Conservation (phyloP, 2,888 invertebrate genomes). For the Electrophaes corylata region DNA sequence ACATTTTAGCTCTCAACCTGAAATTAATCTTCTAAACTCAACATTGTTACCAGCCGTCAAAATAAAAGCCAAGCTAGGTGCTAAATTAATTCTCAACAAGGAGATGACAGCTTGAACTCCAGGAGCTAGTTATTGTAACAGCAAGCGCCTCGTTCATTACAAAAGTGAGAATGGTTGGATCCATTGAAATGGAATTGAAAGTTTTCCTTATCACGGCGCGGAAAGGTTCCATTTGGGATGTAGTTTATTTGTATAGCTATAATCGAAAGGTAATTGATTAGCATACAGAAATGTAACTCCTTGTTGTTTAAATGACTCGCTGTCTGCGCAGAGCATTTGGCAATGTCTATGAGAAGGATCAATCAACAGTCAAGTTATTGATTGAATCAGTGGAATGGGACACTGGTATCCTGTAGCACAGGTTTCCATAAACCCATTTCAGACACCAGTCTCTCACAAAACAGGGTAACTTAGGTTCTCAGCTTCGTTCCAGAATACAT, state of each 20-base stretch:
- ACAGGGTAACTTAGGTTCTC: no score
- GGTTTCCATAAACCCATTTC: no score
- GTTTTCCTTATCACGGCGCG: conserved; percentile 38
- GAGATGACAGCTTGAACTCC: conserved; percentile 37
- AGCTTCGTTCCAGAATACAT: no score
- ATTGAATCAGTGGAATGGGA: no score
- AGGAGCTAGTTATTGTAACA: conserved; percentile 40
- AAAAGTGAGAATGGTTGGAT: conserved; percentile 18
- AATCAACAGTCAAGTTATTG: no score
- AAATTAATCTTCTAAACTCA: conserved; percentile 26
- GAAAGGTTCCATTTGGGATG: conserved; percentile 41
- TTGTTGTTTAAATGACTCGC: not conserved
- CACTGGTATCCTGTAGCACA: no score
- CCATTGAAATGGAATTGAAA: conserved; percentile 29
- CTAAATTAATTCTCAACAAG: conserved; percentile 36
- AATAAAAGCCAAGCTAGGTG: conserved; percentile 35
- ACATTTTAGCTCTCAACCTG: conserved; percentile 3
- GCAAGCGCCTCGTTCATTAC: conserved; percentile 32
- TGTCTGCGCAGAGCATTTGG: not conserved
- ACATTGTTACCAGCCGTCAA: conserved; percentile 28
- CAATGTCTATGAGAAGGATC: no score
- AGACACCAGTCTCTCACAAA: no score
- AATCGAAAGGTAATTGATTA: not conserved
- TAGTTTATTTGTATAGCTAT: conserved; percentile 20
- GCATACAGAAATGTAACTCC: conserved; percentile 4